Conservation (phyloP, 37 sponge, comb jelly and placozoan species). For the Beroe forskalii region DNA sequence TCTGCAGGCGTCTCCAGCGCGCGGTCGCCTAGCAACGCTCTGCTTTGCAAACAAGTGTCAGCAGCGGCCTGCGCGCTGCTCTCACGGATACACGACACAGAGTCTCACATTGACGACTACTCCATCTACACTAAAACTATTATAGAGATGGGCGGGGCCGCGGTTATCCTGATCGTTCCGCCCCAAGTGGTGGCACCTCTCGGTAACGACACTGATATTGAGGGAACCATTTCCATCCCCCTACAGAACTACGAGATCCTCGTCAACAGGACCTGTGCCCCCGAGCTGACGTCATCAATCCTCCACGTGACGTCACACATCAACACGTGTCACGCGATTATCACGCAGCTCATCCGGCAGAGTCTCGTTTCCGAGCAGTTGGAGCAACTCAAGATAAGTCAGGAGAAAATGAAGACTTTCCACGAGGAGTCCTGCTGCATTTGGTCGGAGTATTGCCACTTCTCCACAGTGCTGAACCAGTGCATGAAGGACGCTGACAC, state of each 20-base stretch:
- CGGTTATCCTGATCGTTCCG: constrained; percentile 38
- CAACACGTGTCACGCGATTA: constrained; percentile 54
- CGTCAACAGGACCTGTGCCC: background rate
- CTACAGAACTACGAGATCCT: constrained; percentile 61
- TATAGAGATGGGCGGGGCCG: background rate
- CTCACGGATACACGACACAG: constrained; percentile 38
- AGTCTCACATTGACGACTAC: constrained; percentile 33
- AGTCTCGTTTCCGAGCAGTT: background rate
- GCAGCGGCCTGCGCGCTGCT: constrained; percentile 49
- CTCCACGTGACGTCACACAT: constrained; percentile 39
- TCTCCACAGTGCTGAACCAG: background rate
- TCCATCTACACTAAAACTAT: constrained; percentile 62
- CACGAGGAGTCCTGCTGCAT: constrained; percentile 1
- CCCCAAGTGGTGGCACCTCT: constrained; percentile 56
- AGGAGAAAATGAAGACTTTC: constrained; percentile 12
- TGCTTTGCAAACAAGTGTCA: constrained; percentile 34
- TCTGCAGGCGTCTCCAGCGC: background rate
- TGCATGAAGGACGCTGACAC: background rate
- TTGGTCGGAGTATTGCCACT: constrained; percentile 32
- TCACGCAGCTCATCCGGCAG: constrained; percentile 46
- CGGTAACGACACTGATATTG: constrained; percentile 28
- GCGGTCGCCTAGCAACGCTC: background rate
- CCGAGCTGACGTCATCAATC: constrained; percentile 10
- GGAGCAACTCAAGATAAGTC: background rate
- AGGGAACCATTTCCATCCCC: constrained; percentile 47